phyloP scores from a whole-genome alignment of 2,113 vertebrate species.

The Rhinoptilus africanus region DNA sequence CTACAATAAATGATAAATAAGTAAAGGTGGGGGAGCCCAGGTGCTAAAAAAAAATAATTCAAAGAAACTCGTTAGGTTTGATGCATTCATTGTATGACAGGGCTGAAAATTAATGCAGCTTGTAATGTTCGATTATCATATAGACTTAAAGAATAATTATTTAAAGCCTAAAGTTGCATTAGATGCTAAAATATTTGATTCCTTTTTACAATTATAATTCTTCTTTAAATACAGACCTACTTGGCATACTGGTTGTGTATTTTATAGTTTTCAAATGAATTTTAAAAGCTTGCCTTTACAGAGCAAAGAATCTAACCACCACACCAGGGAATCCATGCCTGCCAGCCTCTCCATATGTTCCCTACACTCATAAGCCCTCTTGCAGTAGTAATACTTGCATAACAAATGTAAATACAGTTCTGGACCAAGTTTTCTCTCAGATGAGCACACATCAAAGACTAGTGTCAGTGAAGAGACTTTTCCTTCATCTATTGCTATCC shows the following conservation, averaged over 20 bases:
- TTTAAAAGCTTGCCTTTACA: constrained; percentile 65
- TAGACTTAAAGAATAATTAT: not conserved
- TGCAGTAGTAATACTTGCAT: constrained; percentile 64
- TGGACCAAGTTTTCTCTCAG: constrained; percentile 70
- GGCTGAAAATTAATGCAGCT: not conserved
- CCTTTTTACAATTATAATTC: not conserved
- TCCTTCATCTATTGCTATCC: constrained; percentile 43
- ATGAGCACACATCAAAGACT: constrained; percentile 72
- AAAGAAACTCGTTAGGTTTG: not conserved
- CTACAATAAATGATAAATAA: not conserved
- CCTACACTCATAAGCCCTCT: constrained; percentile 47
- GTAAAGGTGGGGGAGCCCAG: not conserved
- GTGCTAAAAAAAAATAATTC: not conserved
- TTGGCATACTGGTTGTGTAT: constrained; percentile 33
- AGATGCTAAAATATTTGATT: constrained; percentile 14
- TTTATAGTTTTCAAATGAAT: constrained; percentile 68
- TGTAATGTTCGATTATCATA: not conserved
- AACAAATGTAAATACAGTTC: constrained; percentile 71
- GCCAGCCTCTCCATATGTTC: constrained; percentile 73
- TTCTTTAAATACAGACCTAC: constrained; percentile 57
- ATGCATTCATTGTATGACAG: not conserved
- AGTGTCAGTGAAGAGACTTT: constrained; percentile 50
- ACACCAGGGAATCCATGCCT: constrained; percentile 67
- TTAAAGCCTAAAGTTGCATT: not conserved
- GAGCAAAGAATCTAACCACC: constrained; percentile 51